phyloP scores from a whole-genome alignment of 2,888 invertebrate genomes.

The Poecilobothrus nobilitatus region DNA sequence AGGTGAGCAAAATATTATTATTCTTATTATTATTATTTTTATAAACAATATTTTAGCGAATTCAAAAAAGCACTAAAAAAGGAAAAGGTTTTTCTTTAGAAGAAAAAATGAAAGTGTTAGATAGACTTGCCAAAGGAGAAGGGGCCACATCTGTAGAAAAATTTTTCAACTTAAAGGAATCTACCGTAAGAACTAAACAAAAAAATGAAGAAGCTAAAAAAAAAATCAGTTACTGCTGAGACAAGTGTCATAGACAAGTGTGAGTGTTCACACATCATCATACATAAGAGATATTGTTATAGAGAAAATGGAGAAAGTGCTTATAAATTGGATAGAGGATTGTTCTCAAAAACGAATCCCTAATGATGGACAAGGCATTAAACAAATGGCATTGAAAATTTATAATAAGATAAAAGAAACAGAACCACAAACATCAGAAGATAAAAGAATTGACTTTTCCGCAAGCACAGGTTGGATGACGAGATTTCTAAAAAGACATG shows the following conservation, averaged over 20 bases:
- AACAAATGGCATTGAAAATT: conserved; percentile 13
- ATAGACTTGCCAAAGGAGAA: conserved; percentile 19
- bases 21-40: too few species aligned
- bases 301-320: conserved; percentile 22
- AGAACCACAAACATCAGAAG: conserved; percentile 11
- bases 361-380: conserved; percentile 17
- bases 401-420: conserved; percentile 17
- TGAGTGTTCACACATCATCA: conserved; percentile 18
- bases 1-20: too few species aligned
- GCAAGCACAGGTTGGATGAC: too few species aligned
- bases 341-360: conserved; percentile 20
- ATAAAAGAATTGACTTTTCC: conserved; percentile 13
- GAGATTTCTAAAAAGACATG: conserved; percentile 24
- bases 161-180: conserved; percentile 20
- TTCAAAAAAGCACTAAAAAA: conserved; percentile 8
- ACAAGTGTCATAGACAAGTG: too few species aligned
- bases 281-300: conserved; percentile 20
- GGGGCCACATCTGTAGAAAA: conserved; percentile 21
- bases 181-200: conserved; percentile 20
- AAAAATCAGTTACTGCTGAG: conserved; percentile 19
- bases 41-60: not conserved
- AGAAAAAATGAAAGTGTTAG: conserved; percentile 19
- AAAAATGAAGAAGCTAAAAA: conserved; percentile 18
- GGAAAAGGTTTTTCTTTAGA: conserved; percentile 13
- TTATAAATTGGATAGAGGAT: conserved; percentile 21